Evolutionary conservation across 2,888 invertebrate species (phyloP).

Genomic region (Amphipyra berbera): DNA sequence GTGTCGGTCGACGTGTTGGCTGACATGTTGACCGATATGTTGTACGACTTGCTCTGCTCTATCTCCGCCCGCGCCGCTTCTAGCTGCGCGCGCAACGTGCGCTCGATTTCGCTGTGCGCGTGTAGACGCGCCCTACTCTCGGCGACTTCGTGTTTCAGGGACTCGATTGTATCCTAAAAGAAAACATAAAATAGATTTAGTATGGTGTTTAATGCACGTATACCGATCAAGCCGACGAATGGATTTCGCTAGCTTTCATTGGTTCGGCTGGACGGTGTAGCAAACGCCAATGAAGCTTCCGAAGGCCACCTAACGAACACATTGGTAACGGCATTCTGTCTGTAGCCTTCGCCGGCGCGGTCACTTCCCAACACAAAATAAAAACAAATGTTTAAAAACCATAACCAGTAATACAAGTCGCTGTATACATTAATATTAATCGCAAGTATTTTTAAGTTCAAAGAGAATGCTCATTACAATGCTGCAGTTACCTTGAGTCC

Average conservation of each 20-base stretch:
- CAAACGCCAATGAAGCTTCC: background rate
- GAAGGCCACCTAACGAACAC: background rate
- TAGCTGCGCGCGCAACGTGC: conserved; percentile 83
- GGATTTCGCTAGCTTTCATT: conserved; percentile 10
- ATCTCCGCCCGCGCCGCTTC: conserved; percentile 82
- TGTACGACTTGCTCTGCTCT: conserved; percentile 61
- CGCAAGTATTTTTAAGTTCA: conserved; percentile 19
- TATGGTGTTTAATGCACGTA: background rate
- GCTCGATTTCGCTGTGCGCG: conserved; percentile 85
- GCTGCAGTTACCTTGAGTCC: conserved; percentile 79
- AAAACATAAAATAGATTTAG: conserved; percentile 10
- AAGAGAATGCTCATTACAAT: conserved; percentile 31
- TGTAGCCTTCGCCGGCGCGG: conserved; percentile 5
- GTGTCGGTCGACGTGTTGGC: conserved; percentile 50
- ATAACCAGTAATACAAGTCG: conserved; percentile 26
- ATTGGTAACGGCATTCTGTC: background rate
- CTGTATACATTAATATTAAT: conserved; percentile 42
- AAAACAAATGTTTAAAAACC: conserved; percentile 27
- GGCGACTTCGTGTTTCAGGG: conserved; percentile 84
- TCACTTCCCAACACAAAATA: conserved; percentile 24
- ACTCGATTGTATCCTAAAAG: conserved; percentile 84
- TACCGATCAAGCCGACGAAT: background rate
- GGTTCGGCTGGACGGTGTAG: background rate
- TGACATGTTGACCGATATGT: conserved; percentile 53
- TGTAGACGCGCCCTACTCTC: conserved; percentile 84